Evolutionary conservation across 1,140 invertebrate genomes (phyloP).

Genomic region (Anoplophora glabripennis): DNA sequence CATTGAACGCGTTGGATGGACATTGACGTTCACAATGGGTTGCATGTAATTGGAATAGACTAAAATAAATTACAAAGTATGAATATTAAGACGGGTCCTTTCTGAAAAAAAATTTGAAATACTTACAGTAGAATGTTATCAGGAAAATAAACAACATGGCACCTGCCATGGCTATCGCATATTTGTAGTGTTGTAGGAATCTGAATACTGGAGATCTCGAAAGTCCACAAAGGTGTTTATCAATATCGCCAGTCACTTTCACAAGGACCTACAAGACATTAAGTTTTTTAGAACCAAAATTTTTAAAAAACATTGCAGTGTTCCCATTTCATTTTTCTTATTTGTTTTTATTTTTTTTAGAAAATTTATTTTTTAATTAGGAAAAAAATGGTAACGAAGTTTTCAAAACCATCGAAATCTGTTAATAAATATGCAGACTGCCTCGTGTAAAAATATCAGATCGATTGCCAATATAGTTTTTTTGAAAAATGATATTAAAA

Average conservation of each 20-base stretch:
- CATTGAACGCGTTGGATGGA: conserved; percentile 20
- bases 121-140: conserved; percentile 42
- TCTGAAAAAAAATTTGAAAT: conserved; percentile 3
- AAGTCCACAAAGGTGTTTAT: conserved; percentile 23
- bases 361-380: no score
- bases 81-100: neutral
- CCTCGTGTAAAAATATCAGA: no score
- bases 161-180: conserved; percentile 30
- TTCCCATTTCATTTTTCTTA: no score
- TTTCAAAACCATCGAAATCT: no score
- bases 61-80: conserved; percentile 23
- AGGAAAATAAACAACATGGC: conserved; percentile 41
- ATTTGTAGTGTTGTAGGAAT: conserved; percentile 35
- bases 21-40: conserved; percentile 42
- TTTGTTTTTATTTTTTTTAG: no score
- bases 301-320: neutral
- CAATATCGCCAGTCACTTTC: conserved; percentile 28
- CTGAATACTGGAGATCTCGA: conserved; percentile 24
- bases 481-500: no score
- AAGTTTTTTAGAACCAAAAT: neutral
- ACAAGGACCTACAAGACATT: conserved; percentile 34
- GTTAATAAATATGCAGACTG: no score
- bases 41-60: conserved; percentile 43
- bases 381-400: no score
- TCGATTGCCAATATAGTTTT: no score